phyloP scores from a whole-genome alignment of 2,113 vertebrate genomes.

The chimpanzee (Pan troglodytes) region NHGRI_mPanTro3-v2.1_pri NC_072410.2:60608501-60609000 shows the following conservation, averaged over 20 bases:
- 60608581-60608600: neutral
- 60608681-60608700: neutral
- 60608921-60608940: neutral
- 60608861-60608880: neutral
- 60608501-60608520: neutral
- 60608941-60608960: neutral
- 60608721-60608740: slow-evolving; percentile 17
- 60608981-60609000: slow-evolving; percentile 9
- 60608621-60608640: neutral
- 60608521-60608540: neutral
- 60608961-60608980: neutral
- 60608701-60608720: neutral
- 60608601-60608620: neutral
- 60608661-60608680: neutral
- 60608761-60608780: neutral
- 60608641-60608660: neutral
- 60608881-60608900: neutral
- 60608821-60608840: slow-evolving; percentile 25
- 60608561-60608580: neutral
- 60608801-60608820: neutral
- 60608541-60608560: neutral
- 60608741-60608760: slow-evolving; percentile 40
- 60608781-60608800: no score
- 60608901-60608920: neutral
- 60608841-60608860: slow-evolving; percentile 35